A percentile compares a stretch with the other conserved stretches of the same genome.
phyloP scores from a whole-genome alignment of 35 echinoderm and acorn worm species.

The Lytechinus pictus region DNA sequence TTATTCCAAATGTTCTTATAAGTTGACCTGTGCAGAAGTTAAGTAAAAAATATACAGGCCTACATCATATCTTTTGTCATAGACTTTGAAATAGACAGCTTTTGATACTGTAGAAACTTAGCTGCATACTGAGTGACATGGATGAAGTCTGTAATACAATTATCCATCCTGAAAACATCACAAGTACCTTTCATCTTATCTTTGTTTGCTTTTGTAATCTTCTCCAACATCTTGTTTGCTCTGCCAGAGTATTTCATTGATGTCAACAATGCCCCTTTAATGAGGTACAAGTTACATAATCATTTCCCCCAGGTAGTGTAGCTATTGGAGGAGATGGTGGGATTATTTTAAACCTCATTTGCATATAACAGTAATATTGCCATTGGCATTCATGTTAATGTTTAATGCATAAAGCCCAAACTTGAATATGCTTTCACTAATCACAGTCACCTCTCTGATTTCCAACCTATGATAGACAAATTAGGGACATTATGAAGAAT shows the following conservation, averaged over 20 bases:
- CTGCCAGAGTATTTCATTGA: neutral
- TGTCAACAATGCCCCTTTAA: neutral
- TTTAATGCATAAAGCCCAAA: too few species aligned
- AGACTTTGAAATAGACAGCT: neutral
- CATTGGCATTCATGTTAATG: too few species aligned
- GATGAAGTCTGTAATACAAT: neutral
- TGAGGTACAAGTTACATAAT: conserved; percentile 6
- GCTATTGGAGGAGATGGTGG: neutral
- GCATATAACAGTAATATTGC: neutral
- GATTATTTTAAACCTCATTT: conserved; percentile 10
- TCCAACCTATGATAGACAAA: too few species aligned
- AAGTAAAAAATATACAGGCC: too few species aligned
- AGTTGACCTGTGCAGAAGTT: too few species aligned
- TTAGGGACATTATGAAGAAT: too few species aligned
- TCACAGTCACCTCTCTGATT: too few species aligned
- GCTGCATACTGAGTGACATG: neutral
- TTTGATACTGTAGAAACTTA: neutral
- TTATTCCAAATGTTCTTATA: too few species aligned
- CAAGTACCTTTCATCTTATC: neutral
- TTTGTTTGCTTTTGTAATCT: neutral
- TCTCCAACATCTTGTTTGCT: neutral
- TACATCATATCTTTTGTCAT: too few species aligned
- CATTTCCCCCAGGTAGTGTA: neutral
- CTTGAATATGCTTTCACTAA: too few species aligned
- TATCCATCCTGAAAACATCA: neutral